phyloP scores from a whole-genome alignment of 2,888 invertebrate genomes.

The Chaitophorus viminalis region DNA sequence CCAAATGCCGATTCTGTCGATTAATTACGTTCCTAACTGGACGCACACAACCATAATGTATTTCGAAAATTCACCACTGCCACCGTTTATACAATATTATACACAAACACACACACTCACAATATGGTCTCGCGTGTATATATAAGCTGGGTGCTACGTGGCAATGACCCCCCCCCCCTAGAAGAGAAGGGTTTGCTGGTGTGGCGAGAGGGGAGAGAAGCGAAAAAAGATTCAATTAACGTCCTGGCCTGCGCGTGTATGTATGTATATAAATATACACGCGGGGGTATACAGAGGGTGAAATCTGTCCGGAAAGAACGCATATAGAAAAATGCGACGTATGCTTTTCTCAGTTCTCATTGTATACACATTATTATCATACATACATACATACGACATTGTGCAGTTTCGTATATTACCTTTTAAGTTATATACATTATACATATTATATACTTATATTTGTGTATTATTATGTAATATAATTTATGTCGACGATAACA shows the following conservation, averaged over 20 bases:
- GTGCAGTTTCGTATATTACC: background rate
- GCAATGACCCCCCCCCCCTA: background rate
- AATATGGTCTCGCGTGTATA: no score
- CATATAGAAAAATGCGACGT: background rate
- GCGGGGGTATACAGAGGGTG: background rate
- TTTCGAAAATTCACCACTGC: background rate
- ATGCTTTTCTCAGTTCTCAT: background rate
- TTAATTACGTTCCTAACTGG: constrained; percentile 61
- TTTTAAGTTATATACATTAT: background rate
- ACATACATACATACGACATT: background rate
- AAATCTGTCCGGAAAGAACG: background rate
- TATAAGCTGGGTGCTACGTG: background rate
- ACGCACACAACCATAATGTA: constrained; percentile 47
- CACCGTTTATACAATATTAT: background rate
- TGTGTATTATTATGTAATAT: no score
- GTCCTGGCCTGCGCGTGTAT: background rate
- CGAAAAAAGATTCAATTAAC: constrained; percentile 62
- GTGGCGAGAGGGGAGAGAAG: constrained; percentile 8
- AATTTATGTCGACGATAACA: background rate
- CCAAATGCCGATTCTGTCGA: constrained; percentile 59
- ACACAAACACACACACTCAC: no score
- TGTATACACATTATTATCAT: background rate
- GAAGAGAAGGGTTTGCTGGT: background rate
- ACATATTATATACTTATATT: no score
- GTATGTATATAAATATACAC: background rate